These are phyloP conservation scores for Drosophila pachea DNA, from an alignment of 1,140 invertebrate genomes.

Conservation along the genomic window DNA sequence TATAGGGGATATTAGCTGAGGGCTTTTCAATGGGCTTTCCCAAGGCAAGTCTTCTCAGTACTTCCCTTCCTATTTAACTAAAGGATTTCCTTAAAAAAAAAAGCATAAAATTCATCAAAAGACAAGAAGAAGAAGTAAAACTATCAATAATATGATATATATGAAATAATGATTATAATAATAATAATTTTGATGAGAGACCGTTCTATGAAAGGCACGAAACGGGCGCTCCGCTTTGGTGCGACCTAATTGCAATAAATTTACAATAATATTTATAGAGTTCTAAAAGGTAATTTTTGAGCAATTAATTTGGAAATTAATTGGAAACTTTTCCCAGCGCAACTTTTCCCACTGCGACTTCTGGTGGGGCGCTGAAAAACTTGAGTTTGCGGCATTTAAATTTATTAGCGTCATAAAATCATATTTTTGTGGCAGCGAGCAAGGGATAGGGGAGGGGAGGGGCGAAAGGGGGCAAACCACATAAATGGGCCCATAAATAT, in stretches of 20 bases:
- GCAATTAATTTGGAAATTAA: conserved; percentile 2
- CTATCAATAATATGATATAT: background rate
- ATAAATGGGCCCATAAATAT: conserved; percentile 74
- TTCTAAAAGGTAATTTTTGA: background rate
- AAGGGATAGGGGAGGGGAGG: conserved; percentile 5
- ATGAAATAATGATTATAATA: background rate
- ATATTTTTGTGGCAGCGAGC: conserved; percentile 58
- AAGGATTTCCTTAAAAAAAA: too few species aligned
- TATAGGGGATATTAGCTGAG: too few species aligned
- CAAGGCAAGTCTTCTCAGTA: too few species aligned
- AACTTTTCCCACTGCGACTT: conserved; percentile 13
- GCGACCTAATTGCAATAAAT: background rate
- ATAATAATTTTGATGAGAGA: background rate
- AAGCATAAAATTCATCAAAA: background rate
- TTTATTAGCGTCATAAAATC: conserved; percentile 70
- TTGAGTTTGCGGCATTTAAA: conserved; percentile 61
- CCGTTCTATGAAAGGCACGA: background rate
- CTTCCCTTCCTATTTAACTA: too few species aligned
- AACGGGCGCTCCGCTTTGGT: background rate
- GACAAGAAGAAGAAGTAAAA: too few species aligned
- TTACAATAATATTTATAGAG: background rate
- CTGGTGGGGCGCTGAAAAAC: background rate
- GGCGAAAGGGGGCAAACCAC: conserved; percentile 28
- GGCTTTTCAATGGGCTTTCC: background rate
- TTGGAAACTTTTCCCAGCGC: background rate